Base-by-base conservation (phyloP, 2,888 invertebrate genomes). In the Clivina fossor region DNA sequence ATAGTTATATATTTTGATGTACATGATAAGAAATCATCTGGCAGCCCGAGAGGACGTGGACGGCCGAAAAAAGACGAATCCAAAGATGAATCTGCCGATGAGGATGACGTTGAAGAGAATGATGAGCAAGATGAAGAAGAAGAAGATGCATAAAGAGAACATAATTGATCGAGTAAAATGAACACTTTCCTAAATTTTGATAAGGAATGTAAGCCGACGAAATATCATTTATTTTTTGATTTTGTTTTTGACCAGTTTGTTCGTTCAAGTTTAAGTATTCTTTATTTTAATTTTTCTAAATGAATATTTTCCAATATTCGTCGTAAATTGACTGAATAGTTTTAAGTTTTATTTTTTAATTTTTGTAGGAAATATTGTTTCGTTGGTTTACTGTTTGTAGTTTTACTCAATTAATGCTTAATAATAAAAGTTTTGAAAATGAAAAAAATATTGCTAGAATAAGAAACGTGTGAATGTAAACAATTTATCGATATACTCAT, bases 51-150 rank as follows among this genome's bases (percentile, higher is more conserved):
- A 30, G 73, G 78, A 2, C 72, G 77, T 44, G 77, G 78, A 3
- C 65, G 77, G 53, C 76, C 77, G 57, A 76, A 75, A 66, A 73
- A 71, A 58, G 75, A 71, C 44, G 73, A 75, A 40, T 66, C 71
- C 33, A 60, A 59, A 22, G 66, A 69, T 56, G 73, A 73, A 28
- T 70, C 70, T 1, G 69, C 65, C 38, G 73, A 76, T 28, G 76
- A 76, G 33, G 73, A 74, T 37, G 75, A 69, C 3, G 72, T 72
- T 37, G 74, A 74, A 9, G 72, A 76, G 63, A 56, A 63, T 46
- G 68, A 59, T 11, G 70, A 63, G 40, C 71, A 71, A 46, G 71
- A 71, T 41, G 69, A 69, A 48, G 72, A 69, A 48, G 72, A 72
- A 49, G 71, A 72, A 44, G 68, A 70, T 33, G 68, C 69, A 58